Evolutionary conservation across 2,113 vertebrate genomes (phyloP).

Genomic region (Apteryx mantelli): DNA sequence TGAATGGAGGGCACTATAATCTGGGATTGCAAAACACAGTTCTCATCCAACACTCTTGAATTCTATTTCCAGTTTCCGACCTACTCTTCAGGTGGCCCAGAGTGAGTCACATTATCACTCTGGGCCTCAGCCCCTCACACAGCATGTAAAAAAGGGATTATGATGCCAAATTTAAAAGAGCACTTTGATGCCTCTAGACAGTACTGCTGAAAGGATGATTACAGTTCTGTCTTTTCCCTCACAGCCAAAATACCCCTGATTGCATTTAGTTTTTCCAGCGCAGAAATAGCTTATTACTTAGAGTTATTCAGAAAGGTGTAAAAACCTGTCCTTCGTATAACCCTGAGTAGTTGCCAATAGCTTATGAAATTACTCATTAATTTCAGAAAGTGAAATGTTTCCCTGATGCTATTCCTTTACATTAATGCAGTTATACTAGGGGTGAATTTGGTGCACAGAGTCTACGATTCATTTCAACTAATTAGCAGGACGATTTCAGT

Average conservation of each 20-base stretch:
- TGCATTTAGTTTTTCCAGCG: not conserved
- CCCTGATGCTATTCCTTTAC: not conserved
- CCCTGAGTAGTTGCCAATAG: not conserved
- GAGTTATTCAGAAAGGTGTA: not conserved
- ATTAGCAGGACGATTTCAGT: constrained; percentile 1
- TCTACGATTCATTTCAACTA: not conserved
- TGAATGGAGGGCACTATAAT: not conserved
- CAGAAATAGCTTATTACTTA: not conserved
- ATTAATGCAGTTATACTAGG: not conserved
- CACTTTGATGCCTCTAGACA: not conserved
- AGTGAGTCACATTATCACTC: not conserved
- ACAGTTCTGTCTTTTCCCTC: not conserved
- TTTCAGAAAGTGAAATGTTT: constrained; percentile 26
- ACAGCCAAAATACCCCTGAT: not conserved
- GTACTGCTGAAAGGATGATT: not conserved
- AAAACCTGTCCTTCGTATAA: not conserved
- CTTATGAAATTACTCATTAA: constrained; percentile 6
- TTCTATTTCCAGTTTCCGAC: not conserved
- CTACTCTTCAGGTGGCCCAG: not conserved
- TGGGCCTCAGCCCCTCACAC: not conserved
- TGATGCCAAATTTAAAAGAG: not conserved
- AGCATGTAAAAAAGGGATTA: not conserved
- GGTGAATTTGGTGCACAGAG: not conserved
- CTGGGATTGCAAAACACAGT: not conserved
- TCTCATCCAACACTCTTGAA: not conserved